Conservation (phyloP, 2,113 vertebrate species). For the Oncorhynchus gorbuscha region DNA sequence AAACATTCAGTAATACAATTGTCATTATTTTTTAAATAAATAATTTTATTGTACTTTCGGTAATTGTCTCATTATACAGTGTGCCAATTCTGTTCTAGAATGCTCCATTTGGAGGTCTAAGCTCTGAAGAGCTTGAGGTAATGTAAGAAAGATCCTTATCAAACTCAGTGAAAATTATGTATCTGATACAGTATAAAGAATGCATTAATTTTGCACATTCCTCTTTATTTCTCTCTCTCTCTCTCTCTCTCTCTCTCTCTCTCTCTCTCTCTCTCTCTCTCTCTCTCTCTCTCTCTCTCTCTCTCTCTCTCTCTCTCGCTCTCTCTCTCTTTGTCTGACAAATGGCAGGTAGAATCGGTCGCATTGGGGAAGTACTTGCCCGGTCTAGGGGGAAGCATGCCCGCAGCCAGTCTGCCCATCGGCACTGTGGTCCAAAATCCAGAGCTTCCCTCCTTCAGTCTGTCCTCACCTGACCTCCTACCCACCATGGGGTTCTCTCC, state of each 20-base stretch:
- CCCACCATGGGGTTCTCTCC: slow-evolving; percentile 3
- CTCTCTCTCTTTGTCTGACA: slow-evolving; percentile 17
- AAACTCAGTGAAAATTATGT: slow-evolving; percentile 15
- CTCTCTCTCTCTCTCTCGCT: not conserved
- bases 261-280: no score
- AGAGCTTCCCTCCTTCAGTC: not conserved
- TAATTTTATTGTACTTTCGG: not conserved
- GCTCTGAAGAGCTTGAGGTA: slow-evolving; percentile 51
- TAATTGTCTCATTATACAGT: slow-evolving; percentile 10
- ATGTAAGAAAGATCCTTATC: slow-evolving; percentile 14
- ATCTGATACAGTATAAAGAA: no score
- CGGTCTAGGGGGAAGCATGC: slow-evolving; percentile 31
- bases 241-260: no score
- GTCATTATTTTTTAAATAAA: no score
- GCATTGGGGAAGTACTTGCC: slow-evolving; percentile 34
- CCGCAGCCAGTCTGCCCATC: slow-evolving; percentile 25
- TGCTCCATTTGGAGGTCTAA: slow-evolving; percentile 52
- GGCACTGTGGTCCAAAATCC: slow-evolving; percentile 19
- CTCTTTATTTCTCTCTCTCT: not conserved
- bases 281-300: not conserved
- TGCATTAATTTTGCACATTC: not conserved
- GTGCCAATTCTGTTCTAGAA: slow-evolving; percentile 39
- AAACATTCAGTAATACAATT: slow-evolving; percentile 10
- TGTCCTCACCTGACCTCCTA: not conserved
- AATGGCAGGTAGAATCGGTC: slow-evolving; percentile 43